Conservation (phyloP, 2,888 invertebrate species). For the Lycocerus yunnanus region DNA sequence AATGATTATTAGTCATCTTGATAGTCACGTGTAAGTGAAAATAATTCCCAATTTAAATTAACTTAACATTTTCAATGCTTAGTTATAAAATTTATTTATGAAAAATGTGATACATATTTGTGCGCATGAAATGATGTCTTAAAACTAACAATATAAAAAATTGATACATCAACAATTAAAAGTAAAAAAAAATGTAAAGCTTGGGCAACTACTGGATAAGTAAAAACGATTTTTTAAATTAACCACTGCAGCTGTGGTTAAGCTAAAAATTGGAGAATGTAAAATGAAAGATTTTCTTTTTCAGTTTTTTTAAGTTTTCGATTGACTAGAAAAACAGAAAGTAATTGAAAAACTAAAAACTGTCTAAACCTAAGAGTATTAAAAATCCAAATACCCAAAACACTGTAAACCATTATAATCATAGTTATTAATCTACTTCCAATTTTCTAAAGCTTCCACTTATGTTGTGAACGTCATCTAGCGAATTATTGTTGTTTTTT, state of each 20-base stretch:
- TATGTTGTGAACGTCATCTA: slow-evolving; percentile 40
- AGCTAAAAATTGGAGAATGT: too few relatives aligned
- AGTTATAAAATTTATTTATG: neutral
- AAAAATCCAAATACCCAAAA: neutral
- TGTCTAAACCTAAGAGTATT: neutral
- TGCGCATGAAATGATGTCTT: neutral
- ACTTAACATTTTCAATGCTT: too few relatives aligned
- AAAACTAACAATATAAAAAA: neutral
- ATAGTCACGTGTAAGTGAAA: too few relatives aligned
- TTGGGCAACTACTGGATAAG: neutral
- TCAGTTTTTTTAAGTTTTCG: neutral
- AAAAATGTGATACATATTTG: neutral
- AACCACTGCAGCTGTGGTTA: too few relatives aligned
- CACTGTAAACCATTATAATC: neutral
- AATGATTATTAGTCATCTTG: too few relatives aligned
- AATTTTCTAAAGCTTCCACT: slow-evolving; percentile 72
- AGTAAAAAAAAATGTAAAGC: neutral
- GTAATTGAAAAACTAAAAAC: neutral
- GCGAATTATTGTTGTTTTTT: slow-evolving; percentile 50
- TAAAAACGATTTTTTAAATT: too few relatives aligned
- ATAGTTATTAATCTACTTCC: slow-evolving; percentile 62
- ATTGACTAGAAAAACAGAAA: neutral
- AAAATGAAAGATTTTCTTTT: neutral
- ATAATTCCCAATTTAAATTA: too few relatives aligned
- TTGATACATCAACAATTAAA: neutral